Evolutionary conservation across 2,888 invertebrate genomes (phyloP).

Genomic region (Syrphus vitripennis): DNA sequence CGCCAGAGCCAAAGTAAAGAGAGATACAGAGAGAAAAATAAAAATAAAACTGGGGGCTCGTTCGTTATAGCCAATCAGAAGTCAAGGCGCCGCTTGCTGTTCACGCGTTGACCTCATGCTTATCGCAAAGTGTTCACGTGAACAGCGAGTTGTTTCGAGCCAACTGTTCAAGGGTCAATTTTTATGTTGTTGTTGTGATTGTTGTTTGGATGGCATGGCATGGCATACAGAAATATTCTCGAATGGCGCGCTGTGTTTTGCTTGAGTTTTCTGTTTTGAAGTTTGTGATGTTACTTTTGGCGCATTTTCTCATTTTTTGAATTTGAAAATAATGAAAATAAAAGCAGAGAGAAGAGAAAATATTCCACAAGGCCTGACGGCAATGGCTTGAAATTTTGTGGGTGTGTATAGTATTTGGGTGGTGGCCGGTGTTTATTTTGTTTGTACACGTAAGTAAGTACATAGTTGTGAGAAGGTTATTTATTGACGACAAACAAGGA

Average conservation of each 20-base stretch:
- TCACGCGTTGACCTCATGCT: conserved; percentile 91
- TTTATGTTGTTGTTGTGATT: conserved; percentile 1
- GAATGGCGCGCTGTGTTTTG: conserved; percentile 24
- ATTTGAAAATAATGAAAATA: conserved; percentile 42
- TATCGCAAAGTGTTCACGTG: conserved; percentile 86
- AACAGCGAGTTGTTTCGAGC: conserved; percentile 81
- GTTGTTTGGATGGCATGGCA: conserved; percentile 50
- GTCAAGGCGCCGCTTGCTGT: conserved; percentile 78
- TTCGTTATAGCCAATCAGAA: conserved; percentile 84
- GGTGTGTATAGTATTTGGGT: conserved; percentile 67
- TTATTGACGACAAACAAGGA: conserved; percentile 19
- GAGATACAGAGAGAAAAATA: conserved; percentile 65
- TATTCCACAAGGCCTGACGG: conserved; percentile 61
- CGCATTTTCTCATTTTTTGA: conserved; percentile 64
- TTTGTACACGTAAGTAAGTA: not conserved
- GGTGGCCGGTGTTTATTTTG: conserved; percentile 56
- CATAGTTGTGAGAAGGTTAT: conserved; percentile 25
- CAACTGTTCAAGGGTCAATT: conserved; percentile 67
- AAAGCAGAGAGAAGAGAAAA: conserved; percentile 41
- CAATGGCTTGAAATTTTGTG: conserved; percentile 49
- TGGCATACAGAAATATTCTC: conserved; percentile 43
- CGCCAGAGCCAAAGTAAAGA: not conserved
- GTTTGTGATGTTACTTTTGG: conserved; percentile 61
- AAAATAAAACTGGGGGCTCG: conserved; percentile 86
- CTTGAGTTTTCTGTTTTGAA: not conserved